Base-by-base conservation (phyloP, 2,888 invertebrate species). In the Aelia acuminata region DNA sequence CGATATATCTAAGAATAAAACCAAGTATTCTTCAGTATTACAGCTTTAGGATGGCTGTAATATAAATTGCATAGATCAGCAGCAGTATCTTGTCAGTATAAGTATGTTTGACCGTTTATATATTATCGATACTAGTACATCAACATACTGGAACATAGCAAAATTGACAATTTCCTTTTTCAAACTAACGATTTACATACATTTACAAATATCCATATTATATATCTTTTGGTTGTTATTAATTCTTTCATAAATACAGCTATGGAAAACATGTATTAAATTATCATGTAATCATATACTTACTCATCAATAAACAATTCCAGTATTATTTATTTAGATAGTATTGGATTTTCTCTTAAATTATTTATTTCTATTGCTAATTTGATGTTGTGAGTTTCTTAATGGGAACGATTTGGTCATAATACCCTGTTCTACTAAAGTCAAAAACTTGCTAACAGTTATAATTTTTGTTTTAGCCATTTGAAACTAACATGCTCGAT, bases 381-480 rank as follows among this genome's bases (percentile, higher is more conserved):
- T 35, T 35, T 35, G 26, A 31, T 15, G n/a, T 0, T 31, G 26
- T 13, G 63, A 63, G 26, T 63, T 63, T 31, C 26, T 63, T 5
- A 63, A 70, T 31, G 7, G 63, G 63, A 70, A 35, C 15, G 35
- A 70, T 5, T 35, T 70, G 63, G 35, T 70, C 31, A 20, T 57
- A 57, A 26, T 70, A 70, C 20, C 15, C 15, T 15, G 26, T 63
- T 63, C 31, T 31, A 31, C 3, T 63, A 26, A 31, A 63, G 3
- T 63, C 26, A 31, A 31, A 63, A 31, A 63, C 35, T 1, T 70
- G 18, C 63, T 70, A 70, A 70, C 63, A 13, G 26, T 35, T 70
- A 31, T 70, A 70, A 70, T 70, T 70, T 70, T 70, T 70, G 63
- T 70, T 70, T 70, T 70, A 70, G 63, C 15, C 63, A 70, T 35